Conservation (phyloP, 2,113 vertebrate species). For the Dermatemys mawii region DNA sequence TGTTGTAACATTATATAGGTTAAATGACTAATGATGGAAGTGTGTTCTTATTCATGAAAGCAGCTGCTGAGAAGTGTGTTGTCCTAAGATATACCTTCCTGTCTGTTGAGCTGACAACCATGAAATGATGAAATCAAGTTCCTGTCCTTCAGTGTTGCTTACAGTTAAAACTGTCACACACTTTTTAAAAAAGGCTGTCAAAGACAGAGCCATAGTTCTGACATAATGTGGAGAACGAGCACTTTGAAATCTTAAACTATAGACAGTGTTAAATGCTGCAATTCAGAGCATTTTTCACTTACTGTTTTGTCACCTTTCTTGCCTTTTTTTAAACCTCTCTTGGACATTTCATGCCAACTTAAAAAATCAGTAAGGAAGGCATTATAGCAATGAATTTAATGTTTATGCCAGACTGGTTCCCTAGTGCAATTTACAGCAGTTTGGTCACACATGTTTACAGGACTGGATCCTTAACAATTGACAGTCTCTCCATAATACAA, state of each 20-base stretch:
- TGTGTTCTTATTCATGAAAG: slow-evolving; percentile 71
- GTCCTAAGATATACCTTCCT: slow-evolving; percentile 80
- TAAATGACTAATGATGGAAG: slow-evolving; percentile 72
- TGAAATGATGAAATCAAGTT: slow-evolving; percentile 77
- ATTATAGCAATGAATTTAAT: slow-evolving; percentile 57
- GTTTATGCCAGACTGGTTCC: neutral
- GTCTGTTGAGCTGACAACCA: slow-evolving; percentile 75
- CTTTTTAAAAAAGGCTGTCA: slow-evolving; percentile 60
- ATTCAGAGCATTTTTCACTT: neutral
- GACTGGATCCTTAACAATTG: neutral
- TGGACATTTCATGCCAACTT: slow-evolving; percentile 5
- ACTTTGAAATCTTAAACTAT: slow-evolving; percentile 23
- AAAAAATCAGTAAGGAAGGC: slow-evolving; percentile 46
- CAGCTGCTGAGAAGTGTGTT: slow-evolving; percentile 71
- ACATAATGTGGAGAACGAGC: neutral
- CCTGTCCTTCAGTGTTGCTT: slow-evolving; percentile 73
- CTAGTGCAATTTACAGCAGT: neutral
- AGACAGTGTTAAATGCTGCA: slow-evolving; percentile 25
- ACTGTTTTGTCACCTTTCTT: slow-evolving; percentile 12
- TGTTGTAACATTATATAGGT: slow-evolving; percentile 71
- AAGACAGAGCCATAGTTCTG: slow-evolving; percentile 24
- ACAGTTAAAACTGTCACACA: slow-evolving; percentile 70
- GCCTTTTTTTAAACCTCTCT: slow-evolving; percentile 2
- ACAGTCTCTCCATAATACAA: neutral
- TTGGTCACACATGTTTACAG: neutral